Conservation (phyloP, 2,797 vertebrate genomes). For the Ataeniobius toweri region DNA sequence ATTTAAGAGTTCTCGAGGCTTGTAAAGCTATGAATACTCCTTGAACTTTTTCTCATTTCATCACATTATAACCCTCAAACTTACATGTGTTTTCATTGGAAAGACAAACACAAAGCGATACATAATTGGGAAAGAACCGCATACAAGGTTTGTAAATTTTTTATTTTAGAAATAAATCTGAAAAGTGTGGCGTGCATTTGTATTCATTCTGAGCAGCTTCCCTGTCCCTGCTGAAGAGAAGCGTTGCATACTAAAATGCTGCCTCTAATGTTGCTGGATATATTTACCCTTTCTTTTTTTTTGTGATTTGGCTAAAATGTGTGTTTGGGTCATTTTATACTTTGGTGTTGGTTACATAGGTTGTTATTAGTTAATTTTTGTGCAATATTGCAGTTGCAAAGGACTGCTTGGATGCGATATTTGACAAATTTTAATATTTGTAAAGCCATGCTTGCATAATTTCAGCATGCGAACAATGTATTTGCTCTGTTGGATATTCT, state of each 20-base stretch:
- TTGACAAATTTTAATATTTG: too few species aligned
- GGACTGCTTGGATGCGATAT: too few species aligned
- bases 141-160: neutral
- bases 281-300: too few species aligned
- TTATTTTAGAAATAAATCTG: neutral
- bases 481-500: too few species aligned
- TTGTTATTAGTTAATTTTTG: neutral
- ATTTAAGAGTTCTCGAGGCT: too few species aligned
- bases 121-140: neutral
- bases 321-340: neutral
- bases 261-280: neutral
- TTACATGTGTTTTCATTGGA: neutral
- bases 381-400: too few species aligned
- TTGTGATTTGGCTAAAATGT: neutral
- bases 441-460: too few species aligned
- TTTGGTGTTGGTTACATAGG: neutral
- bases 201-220: neutral
- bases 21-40: too few species aligned
- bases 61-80: too few species aligned
- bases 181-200: neutral
- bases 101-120: neutral
- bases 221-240: too few species aligned
- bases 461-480: too few species aligned
- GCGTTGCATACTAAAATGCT: neutral
- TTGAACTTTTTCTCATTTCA: too few species aligned